A percentile compares a stretch with the other conserved stretches of the same genome.
Evolutionary conservation across 2,797 vertebrate genomes (phyloP).

Genomic region (Sparidentex hasta): DNA sequence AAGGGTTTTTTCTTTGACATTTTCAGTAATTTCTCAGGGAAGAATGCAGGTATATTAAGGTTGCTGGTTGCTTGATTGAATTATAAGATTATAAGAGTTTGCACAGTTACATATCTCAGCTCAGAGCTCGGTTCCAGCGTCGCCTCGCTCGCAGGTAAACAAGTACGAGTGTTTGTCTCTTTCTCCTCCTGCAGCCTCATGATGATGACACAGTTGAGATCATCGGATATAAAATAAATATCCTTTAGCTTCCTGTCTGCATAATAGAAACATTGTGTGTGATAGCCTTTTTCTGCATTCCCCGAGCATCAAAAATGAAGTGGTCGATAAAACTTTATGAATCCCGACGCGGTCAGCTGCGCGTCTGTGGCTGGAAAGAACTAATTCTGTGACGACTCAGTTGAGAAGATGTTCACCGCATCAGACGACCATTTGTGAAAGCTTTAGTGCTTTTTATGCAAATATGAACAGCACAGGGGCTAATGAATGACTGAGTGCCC

Average conservation of each 20-base stretch:
- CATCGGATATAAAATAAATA: neutral
- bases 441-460: constrained; percentile 56
- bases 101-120: constrained; percentile 4
- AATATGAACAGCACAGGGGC: constrained; percentile 46
- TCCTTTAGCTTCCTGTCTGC: neutral
- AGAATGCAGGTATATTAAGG: no score
- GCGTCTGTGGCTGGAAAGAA: constrained; percentile 10
- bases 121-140: neutral
- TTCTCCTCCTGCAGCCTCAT: neutral
- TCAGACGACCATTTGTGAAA: constrained; percentile 24
- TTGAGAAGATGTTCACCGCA: constrained; percentile 9
- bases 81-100: no score
- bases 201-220: neutral
- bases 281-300: neutral
- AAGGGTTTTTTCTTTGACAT: no score
- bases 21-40: no score
- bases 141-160: neutral
- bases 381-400: constrained; percentile 20
- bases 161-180: neutral
- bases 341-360: constrained; percentile 1
- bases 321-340: constrained; percentile 22
- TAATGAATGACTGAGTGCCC: constrained; percentile 48
- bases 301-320: neutral
- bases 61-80: no score
- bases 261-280: neutral